Evolutionary conservation across 2,888 invertebrate genomes (phyloP), one percentile per base, ranked within the genome.

Genomic region (Barypeithes pellucidus): DNA sequence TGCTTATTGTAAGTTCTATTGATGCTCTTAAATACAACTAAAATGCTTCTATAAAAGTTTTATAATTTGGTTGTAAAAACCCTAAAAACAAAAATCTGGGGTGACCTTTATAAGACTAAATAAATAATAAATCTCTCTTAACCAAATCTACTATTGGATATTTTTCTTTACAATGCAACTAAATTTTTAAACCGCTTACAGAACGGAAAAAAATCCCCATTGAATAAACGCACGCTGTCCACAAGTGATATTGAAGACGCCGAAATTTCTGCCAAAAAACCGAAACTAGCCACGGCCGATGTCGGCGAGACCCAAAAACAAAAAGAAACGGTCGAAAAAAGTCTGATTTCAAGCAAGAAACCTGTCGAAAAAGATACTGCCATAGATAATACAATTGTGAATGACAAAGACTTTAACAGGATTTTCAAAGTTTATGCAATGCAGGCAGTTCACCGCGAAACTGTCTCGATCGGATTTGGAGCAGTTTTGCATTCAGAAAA

Each of bases 401-500:
- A 18, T n/a, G 66, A 68, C 22, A 73, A 65, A 66, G 50, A 78
- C 79, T 0, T 67, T 84, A 0, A 70, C 78, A 4, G 69, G 76
- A 0, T 82, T 84, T 61, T 75, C 80, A 4, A 77, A 82, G 24
- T 85, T 81, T 68, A 84, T 86, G 84, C 79, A 83, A 54, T 84
- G 85, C 41, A 85, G 84, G 18, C 83, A 81, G 68, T 76, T 88
- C 36, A 82, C 83, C 24, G 84, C 83, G 72, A 83, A 82, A 54
- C 78, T 89, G 41, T 82, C 82, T 1, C 77, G 90, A 73, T 87
- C 88, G 2, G 93, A 94, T 82, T 84, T 95, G 61, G 94, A 95
- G 85, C 93, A 94, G 81, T 88, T 94, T 74, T 89, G 93, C 70
- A 85, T 94, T 65, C 89, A 93, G 76, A 94, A 94, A 86, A 90